Evolutionary conservation across 2,113 vertebrate genomes (phyloP), one percentile per base, ranked within the genome.

Genomic region (Empidonax alnorum): DNA sequence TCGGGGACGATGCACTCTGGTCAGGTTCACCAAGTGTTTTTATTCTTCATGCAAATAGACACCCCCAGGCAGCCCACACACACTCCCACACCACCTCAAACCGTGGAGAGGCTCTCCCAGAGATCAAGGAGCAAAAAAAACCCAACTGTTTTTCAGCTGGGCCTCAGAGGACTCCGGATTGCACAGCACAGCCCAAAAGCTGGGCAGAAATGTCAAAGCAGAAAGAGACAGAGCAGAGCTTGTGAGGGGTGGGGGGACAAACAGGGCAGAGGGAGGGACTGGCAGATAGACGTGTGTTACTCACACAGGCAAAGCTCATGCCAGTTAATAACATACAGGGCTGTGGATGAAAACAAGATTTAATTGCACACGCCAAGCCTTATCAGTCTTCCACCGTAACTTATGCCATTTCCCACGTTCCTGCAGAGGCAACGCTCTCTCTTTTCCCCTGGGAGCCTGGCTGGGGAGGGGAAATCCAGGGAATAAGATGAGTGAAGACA

Each of bases 271-370:
- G 17, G 28, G 31, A 68, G 17, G 65, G 56, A 85, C 74, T 84
- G 53, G 71, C 52, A 89, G 69, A 87, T 14, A 79, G 79, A 77
- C 5, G 1, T 10, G 1, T 25, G 87, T 80, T 87, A 84, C 65
- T 95, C 74, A 94, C 85, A 82, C 27, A 95, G 93, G 90, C 92
- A 95, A 93, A 95, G 81, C 35, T 25, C 42, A 19, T 92, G 94
- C 89, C 94, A 94, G 92, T 92, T 96, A 96, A 95, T 96, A 96
- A 95, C 88, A 95, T 17, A 44, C 12, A 72, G 84, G 90, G 73
- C 90, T 96, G 93, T 39, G 79, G 94, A 94, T 96, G 94, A 95
- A 95, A 97, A 96, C 91, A 95, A 87, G 91, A 96, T 92, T 95
- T 96, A 96, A 97, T 74, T 87, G 93, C 27, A 39, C 90, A 84